A percentile compares a stretch with the other conserved stretches of the same genome.
These are phyloP conservation scores for Syndactyla subalaris DNA, from an alignment of 2,797 vertebrate genomes.

Conservation along the genomic window DNA sequence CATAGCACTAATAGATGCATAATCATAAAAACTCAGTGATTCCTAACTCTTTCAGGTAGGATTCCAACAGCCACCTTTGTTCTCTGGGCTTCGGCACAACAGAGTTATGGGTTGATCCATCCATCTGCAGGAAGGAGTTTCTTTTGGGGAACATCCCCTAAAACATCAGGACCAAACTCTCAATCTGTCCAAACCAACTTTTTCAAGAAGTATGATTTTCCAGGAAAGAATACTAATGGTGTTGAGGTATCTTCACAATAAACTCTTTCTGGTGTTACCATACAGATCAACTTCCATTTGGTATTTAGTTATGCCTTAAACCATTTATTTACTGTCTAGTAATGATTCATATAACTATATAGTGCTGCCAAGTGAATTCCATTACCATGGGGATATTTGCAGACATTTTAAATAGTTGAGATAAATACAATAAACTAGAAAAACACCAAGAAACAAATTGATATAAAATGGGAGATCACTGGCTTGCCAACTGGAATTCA, in stretches of 20 bases:
- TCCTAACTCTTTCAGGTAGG: background rate
- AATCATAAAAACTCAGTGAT: background rate
- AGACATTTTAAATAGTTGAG: slow-evolving; percentile 27
- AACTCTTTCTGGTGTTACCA: background rate
- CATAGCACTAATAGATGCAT: background rate
- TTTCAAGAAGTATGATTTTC: background rate
- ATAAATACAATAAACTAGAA: slow-evolving; percentile 18
- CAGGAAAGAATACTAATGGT: background rate
- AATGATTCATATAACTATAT: slow-evolving; percentile 26
- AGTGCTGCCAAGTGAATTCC: slow-evolving; percentile 28
- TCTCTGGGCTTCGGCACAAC: background rate
- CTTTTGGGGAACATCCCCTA: background rate
- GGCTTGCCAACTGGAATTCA: background rate
- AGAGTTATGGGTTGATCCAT: background rate
- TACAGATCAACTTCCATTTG: background rate
- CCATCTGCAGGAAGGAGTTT: background rate
- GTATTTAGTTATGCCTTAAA: slow-evolving; percentile 12
- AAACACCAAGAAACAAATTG: background rate
- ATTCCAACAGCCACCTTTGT: background rate
- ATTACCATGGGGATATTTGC: slow-evolving; percentile 39
- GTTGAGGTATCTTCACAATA: background rate
- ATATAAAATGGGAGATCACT: background rate
- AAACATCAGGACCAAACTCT: background rate
- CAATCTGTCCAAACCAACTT: background rate
- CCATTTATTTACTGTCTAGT: background rate